Base-by-base conservation (phyloP, 2,113 vertebrate species). In the Gymnogyps californianus region DNA sequence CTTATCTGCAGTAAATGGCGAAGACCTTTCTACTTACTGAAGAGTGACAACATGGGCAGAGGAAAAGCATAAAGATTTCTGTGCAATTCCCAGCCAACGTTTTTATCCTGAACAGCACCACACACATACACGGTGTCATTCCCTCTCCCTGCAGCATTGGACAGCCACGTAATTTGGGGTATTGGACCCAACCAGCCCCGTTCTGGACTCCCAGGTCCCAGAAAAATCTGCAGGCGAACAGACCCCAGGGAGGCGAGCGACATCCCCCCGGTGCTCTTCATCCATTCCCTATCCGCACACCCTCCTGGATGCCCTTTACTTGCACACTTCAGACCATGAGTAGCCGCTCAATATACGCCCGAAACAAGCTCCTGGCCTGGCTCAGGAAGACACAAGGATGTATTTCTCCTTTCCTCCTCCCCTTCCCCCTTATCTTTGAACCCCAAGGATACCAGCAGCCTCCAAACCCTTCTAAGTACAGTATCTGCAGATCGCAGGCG, bases 81-180 rank as follows among this genome's bases (percentile, higher is more conserved):
- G 24, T 5, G 42, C 28, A 44, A 21, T 72, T 49, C 40, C n/a
- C 58, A 67, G 54, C 22, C 83, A 12, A 25, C 0, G 4, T 11
- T 66, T 72, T 66, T 29, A 49, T 11, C 59, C 42, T 26, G 22
- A n/a, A 31, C 62, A 40, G 11, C 26, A 11, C 10, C 0, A 28
- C 44, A 29, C 29, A 19, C 38, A 8, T 1, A 12, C 5, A 0
- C 0, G 0, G 51, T 3, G 12, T 51, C 59, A 10, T 16, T 36
- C 32, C 51, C 10, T 4, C 17, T 64, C 65, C 52, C n/a, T 11
- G 49, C 34, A 18, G 69, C n/a, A 13, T 21, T 5, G 6, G 44
- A 10, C 29, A 36, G 22, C 20, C 47, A 40, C 2, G 2, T 15
- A 1, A 51, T 22, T 67, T 36, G 0, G 0, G 47, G 13, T 67